Percentiles rank a stretch among this genome's conserved stretches.
Evolutionary conservation across 2,888 invertebrate genomes (phyloP).

Genomic region (Drosophila eohydei): DNA sequence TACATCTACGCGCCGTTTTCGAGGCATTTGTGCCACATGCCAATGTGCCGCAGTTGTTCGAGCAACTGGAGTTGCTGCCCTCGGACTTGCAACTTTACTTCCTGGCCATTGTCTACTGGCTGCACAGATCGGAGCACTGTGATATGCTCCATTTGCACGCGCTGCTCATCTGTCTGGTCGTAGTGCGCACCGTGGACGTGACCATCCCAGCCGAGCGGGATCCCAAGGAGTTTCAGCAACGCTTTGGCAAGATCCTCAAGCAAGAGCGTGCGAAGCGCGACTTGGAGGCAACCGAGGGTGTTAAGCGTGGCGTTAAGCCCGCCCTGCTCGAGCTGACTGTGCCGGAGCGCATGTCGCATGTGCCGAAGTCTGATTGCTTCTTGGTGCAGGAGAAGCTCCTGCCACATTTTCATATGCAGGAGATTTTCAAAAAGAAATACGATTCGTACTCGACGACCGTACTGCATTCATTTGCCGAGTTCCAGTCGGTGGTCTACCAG

Average conservation of each 20-base stretch:
- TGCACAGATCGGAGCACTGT: conserved; percentile 78
- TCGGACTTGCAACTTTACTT: conserved; percentile 80
- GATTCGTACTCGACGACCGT: conserved; percentile 80
- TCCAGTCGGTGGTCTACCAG: conserved; percentile 83
- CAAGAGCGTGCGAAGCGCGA: conserved; percentile 76
- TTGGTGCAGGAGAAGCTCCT: conserved; percentile 80
- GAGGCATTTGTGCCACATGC: conserved; percentile 53
- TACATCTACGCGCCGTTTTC: conserved; percentile 75
- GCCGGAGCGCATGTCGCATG: conserved; percentile 70
- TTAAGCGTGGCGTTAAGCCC: conserved; percentile 58
- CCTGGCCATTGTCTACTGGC: conserved; percentile 83
- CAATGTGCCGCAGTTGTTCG: conserved; percentile 67
- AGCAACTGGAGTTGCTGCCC: conserved; percentile 71
- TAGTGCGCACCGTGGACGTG: conserved; percentile 80
- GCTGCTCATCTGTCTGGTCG: conserved; percentile 79
- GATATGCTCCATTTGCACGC: conserved; percentile 81
- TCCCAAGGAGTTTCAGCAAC: conserved; percentile 74
- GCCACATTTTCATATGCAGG: conserved; percentile 83
- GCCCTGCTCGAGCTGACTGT: conserved; percentile 63
- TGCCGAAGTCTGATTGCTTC: conserved; percentile 82
- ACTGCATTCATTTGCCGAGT: conserved; percentile 83
- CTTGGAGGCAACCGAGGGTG: conserved; percentile 65
- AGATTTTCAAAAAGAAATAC: conserved; percentile 83
- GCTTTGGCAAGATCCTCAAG: conserved; percentile 79
- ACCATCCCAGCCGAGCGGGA: conserved; percentile 83